These are phyloP conservation scores for Cottus gobio DNA, from an alignment of 2,113 vertebrate species.

Conservation along the genomic window DNA sequence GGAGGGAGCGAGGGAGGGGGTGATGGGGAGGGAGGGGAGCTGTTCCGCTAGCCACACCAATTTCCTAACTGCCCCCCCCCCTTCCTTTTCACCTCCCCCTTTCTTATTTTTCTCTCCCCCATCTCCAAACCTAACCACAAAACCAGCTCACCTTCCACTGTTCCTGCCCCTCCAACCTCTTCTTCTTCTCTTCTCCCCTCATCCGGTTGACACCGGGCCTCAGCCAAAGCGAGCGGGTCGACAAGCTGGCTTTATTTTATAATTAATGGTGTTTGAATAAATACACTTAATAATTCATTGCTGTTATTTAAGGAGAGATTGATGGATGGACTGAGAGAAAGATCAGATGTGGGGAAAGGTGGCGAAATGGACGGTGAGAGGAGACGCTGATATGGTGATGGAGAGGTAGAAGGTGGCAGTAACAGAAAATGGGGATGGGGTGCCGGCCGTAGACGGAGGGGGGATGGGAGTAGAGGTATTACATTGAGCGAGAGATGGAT, in stretches of 20 bases:
- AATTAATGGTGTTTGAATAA: slow-evolving; percentile 82
- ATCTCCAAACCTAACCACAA: slow-evolving; percentile 50
- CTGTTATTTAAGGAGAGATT: slow-evolving; percentile 72
- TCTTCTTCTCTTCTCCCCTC: not conserved
- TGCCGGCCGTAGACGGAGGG: slow-evolving; percentile 65
- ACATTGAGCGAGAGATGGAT: slow-evolving; percentile 74
- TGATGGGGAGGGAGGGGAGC: slow-evolving; percentile 72
- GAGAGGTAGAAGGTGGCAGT: slow-evolving; percentile 35
- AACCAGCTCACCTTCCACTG: slow-evolving; percentile 55
- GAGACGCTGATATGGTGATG: slow-evolving; percentile 36
- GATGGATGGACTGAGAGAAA: slow-evolving; percentile 62
- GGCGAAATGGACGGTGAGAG: slow-evolving; percentile 35
- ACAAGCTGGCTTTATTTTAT: slow-evolving; percentile 63
- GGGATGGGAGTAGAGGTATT: slow-evolving; percentile 76
- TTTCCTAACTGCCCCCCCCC: slow-evolving; percentile 80
- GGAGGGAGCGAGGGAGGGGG: slow-evolving; percentile 46
- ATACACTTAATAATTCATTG: slow-evolving; percentile 80
- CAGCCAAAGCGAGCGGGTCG: slow-evolving; percentile 19
- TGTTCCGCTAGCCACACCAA: slow-evolving; percentile 87
- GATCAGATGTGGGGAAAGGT: slow-evolving; percentile 32
- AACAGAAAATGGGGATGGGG: slow-evolving; percentile 58
- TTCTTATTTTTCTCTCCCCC: slow-evolving; percentile 53
- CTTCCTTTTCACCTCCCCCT: slow-evolving; percentile 48
- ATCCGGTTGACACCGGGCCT: not conserved
- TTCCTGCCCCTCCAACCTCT: slow-evolving; percentile 14